Conservation (phyloP, 2,888 invertebrate genomes). For the Hypsopygia costalis region DNA sequence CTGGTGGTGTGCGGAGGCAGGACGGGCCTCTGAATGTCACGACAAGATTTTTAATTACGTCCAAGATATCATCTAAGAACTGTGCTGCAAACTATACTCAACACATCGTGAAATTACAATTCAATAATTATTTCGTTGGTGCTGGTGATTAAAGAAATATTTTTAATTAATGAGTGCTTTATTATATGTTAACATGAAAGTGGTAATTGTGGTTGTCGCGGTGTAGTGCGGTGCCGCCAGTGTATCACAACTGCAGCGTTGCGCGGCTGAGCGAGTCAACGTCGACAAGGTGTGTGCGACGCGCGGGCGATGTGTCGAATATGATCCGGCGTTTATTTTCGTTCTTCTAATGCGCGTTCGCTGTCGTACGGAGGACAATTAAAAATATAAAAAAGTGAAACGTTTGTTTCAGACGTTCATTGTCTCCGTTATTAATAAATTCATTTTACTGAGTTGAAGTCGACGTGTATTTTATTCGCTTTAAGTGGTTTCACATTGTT, state of each 20-base stretch:
- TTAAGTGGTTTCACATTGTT: slow-evolving; percentile 81
- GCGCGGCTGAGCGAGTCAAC: not conserved
- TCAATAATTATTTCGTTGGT: slow-evolving; percentile 64
- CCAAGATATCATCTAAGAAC: slow-evolving; percentile 75
- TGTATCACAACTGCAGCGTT: not conserved
- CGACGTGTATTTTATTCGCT: slow-evolving; percentile 80
- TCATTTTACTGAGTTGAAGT: slow-evolving; percentile 79
- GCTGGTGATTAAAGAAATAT: slow-evolving; percentile 34
- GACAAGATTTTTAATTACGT: slow-evolving; percentile 81
- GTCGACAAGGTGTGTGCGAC: not conserved
- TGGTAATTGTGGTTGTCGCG: slow-evolving; percentile 12
- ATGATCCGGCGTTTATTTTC: slow-evolving; percentile 76
- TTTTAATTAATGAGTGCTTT: slow-evolving; percentile 54
- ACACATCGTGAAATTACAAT: slow-evolving; percentile 72
- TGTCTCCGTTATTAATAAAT: slow-evolving; percentile 81
- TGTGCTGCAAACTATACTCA: slow-evolving; percentile 60
- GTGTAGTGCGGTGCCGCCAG: slow-evolving; percentile 3
- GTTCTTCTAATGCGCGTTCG: slow-evolving; percentile 77
- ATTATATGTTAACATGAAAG: slow-evolving; percentile 45
- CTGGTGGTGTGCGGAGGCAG: slow-evolving; percentile 71
- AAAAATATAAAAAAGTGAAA: slow-evolving; percentile 79
- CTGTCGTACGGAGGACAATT: slow-evolving; percentile 77
- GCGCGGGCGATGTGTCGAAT: slow-evolving; percentile 46
- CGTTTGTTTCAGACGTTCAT: slow-evolving; percentile 80
- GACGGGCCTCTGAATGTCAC: slow-evolving; percentile 76